Evolutionary conservation across 2,797 vertebrate species (phyloP).

Genomic region (Sciaenops ocellatus): DNA sequence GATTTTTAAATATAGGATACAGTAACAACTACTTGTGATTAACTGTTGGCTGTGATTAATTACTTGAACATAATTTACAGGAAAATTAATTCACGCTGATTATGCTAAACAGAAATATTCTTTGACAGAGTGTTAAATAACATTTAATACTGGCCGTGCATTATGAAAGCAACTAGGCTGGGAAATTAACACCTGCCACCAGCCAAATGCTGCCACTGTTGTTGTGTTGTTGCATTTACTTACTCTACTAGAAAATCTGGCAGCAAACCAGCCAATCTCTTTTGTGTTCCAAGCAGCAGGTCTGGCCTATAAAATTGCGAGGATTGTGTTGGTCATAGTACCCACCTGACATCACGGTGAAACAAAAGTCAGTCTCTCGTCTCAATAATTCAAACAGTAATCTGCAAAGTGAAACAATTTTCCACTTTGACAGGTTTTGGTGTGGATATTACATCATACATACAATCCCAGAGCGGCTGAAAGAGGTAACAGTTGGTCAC

Average conservation of each 20-base stretch:
- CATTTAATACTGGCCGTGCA: conserved; percentile 46
- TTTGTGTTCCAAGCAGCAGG: conserved; percentile 48
- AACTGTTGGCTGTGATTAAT: conserved; percentile 30
- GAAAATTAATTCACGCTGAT: conserved; percentile 47
- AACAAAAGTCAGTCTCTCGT: conserved; percentile 36
- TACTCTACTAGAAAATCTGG: conserved; percentile 61
- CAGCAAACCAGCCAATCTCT: conserved; percentile 46
- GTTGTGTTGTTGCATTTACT: conserved; percentile 52
- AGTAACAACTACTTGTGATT: neutral
- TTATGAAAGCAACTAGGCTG: conserved; percentile 58
- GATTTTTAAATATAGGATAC: conserved; percentile 4
- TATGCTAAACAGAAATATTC: conserved; percentile 45
- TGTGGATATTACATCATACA: neutral
- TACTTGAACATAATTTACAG: conserved; percentile 27
- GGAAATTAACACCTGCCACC: conserved; percentile 74
- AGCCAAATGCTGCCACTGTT: conserved; percentile 65
- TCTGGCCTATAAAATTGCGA: conserved; percentile 43
- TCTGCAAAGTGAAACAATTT: conserved; percentile 20
- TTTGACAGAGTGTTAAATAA: conserved; percentile 60
- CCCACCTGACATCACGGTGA: conserved; percentile 34
- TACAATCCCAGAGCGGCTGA: conserved; percentile 19
- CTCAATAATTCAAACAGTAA: conserved; percentile 20
- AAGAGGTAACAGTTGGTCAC: conserved; percentile 14
- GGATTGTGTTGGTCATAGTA: conserved; percentile 38
- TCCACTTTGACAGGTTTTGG: conserved; percentile 8